Evolutionary conservation across 2,797 vertebrate species (phyloP).

Genomic region (Eutrigla gurnardus): DNA sequence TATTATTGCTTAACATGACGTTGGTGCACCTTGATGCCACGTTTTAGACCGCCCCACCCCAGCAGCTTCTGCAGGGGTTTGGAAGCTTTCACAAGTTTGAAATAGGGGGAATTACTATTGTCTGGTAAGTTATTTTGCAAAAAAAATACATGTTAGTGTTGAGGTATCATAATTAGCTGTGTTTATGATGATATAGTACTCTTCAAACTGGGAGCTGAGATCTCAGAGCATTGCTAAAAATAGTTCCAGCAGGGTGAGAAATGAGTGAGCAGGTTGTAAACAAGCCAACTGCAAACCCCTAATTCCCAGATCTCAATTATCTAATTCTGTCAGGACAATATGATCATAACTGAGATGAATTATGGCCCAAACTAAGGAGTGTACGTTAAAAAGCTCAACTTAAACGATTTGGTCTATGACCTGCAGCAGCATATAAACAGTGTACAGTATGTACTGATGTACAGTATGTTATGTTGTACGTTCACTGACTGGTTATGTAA

Average conservation of each 20-base stretch:
- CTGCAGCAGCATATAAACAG: neutral
- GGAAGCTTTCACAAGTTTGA: neutral
- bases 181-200: neutral
- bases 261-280: neutral
- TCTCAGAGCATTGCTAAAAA: neutral
- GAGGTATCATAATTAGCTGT: neutral
- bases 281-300: neutral
- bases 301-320: neutral
- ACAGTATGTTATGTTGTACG: neutral
- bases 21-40: conserved; percentile 21
- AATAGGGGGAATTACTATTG: neutral
- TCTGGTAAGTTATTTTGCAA: neutral
- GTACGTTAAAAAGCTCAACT: neutral
- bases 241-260: neutral
- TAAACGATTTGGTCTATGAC: neutral
- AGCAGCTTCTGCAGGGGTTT: neutral
- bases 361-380: neutral
- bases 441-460: neutral
- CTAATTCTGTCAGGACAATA: conserved; percentile 1
- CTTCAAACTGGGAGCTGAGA: neutral
- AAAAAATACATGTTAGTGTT: neutral
- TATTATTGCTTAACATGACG: conserved; percentile 37
- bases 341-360: neutral
- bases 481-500: conserved; percentile 6
- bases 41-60: conserved; percentile 11